A percentile compares a stretch with the other conserved stretches of the same genome.
Conservation (phyloP, 2,797 vertebrate genomes). For the Galagoides demidoff region DNA sequence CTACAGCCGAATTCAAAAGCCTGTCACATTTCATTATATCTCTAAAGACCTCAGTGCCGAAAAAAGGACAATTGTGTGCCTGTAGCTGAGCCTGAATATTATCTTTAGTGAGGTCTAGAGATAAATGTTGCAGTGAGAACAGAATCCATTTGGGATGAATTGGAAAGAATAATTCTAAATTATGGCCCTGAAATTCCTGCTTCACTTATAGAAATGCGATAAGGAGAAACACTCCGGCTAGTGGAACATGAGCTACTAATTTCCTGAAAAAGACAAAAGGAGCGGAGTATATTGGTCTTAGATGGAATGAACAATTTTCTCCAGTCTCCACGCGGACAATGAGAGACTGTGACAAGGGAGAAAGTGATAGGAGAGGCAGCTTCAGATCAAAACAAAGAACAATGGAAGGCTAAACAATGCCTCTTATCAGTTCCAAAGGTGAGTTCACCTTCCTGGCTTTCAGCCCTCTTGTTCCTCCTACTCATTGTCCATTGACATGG, state of each 20-base stretch:
- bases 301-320: slow-evolving; percentile 69
- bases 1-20: slow-evolving; percentile 48
- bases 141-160: slow-evolving; percentile 57
- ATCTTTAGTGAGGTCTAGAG: slow-evolving; percentile 72
- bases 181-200: slow-evolving; percentile 72
- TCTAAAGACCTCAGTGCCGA: slow-evolving; percentile 49
- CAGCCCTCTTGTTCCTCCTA: not conserved
- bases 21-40: slow-evolving; percentile 58
- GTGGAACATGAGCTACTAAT: slow-evolving; percentile 76
- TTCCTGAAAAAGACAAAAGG: slow-evolving; percentile 77
- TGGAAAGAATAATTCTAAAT: slow-evolving; percentile 69
- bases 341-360: slow-evolving; percentile 68
- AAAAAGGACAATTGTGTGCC: slow-evolving; percentile 52
- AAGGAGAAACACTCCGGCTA: slow-evolving; percentile 71
- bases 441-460: slow-evolving; percentile 68
- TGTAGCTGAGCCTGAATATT: slow-evolving; percentile 63
- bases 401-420: slow-evolving; percentile 55
- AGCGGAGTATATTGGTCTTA: slow-evolving; percentile 47
- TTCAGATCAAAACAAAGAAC: slow-evolving; percentile 59
- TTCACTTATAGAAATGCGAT: slow-evolving; percentile 76
- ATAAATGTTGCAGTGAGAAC: slow-evolving; percentile 58
- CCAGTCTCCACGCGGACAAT: slow-evolving; percentile 62
- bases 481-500: not conserved
- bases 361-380: slow-evolving; percentile 73
- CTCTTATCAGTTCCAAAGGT: slow-evolving; percentile 54